phyloP scores from a whole-genome alignment of 2,113 vertebrate species.

The Amia ocellicauda region DNA sequence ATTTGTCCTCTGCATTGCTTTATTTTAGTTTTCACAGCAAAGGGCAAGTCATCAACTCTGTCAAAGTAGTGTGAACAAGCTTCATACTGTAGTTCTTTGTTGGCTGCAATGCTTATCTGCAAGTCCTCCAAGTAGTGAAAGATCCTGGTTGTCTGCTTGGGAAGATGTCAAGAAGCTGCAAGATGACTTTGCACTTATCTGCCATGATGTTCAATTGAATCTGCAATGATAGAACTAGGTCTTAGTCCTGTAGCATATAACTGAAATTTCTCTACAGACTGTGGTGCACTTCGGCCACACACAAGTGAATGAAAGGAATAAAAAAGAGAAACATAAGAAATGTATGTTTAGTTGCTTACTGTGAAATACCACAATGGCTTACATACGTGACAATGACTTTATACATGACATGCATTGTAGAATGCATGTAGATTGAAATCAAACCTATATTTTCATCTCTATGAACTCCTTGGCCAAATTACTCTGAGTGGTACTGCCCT shows the following conservation, averaged over 20 bases:
- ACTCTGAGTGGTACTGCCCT: not conserved
- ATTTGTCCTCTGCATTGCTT: conserved; percentile 15
- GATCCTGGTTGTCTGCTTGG: conserved; percentile 25
- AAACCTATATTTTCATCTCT: conserved; percentile 5
- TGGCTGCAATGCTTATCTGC: conserved; percentile 10
- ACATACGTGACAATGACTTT: too few species aligned
- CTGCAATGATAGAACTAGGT: conserved; percentile 8
- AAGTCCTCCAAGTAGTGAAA: conserved; percentile 24
- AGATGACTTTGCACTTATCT: conserved; percentile 27
- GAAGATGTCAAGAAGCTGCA: conserved; percentile 30
- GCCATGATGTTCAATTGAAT: conserved; percentile 26
- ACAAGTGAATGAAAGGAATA: conserved; percentile 6
- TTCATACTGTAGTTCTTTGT: conserved; percentile 16
- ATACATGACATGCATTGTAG: too few species aligned
- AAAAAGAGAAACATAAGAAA: too few species aligned
- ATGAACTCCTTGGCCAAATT: conserved; percentile 5
- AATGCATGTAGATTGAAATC: too few species aligned
- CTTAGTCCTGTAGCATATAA: conserved; percentile 24
- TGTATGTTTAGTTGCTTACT: too few species aligned
- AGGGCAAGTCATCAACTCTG: conserved; percentile 14
- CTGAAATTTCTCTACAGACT: conserved; percentile 27
- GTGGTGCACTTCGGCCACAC: conserved; percentile 17
- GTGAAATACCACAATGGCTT: not conserved
- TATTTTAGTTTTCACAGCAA: conserved; percentile 10
- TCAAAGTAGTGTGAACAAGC: conserved; percentile 17